These are phyloP conservation scores for Pammene aurita DNA, from an alignment of 2,888 invertebrate genomes.

Conservation along the genomic window DNA sequence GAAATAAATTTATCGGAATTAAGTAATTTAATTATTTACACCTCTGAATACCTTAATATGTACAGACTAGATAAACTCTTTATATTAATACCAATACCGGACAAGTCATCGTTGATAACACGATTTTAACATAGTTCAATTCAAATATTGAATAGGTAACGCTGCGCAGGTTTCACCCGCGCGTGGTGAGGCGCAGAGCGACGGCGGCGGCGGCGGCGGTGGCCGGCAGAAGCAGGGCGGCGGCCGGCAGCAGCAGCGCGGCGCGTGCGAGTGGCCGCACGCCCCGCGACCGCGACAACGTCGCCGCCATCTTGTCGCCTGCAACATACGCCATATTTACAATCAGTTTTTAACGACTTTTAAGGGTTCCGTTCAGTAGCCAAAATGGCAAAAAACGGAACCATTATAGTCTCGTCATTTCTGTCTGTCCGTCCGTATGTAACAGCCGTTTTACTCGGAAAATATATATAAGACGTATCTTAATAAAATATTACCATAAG, in stretches of 20 bases:
- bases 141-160: conserved; percentile 43
- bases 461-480: too few relatives aligned
- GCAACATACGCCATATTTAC: background rate
- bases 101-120: conserved; percentile 33
- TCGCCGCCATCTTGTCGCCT: conserved; percentile 25
- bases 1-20: conserved; percentile 20
- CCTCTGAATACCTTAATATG: conserved; percentile 2
- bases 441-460: too few relatives aligned
- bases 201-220: conserved; percentile 33
- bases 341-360: too few relatives aligned
- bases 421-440: too few relatives aligned
- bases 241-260: conserved; percentile 38
- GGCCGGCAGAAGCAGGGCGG: conserved; percentile 16
- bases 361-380: too few relatives aligned
- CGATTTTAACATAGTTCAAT: conserved; percentile 42
- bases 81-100: conserved; percentile 24
- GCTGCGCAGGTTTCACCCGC: conserved; percentile 29
- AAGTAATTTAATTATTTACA: conserved; percentile 36
- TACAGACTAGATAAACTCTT: conserved; percentile 38
- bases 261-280: conserved; percentile 9
- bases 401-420: too few relatives aligned
- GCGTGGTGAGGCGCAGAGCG: conserved; percentile 39
- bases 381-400: too few relatives aligned
- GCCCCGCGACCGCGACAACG: conserved; percentile 3
- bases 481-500: too few relatives aligned